Conservation (phyloP, 2,113 vertebrate species). For the Dasyprocta punctata region DNA sequence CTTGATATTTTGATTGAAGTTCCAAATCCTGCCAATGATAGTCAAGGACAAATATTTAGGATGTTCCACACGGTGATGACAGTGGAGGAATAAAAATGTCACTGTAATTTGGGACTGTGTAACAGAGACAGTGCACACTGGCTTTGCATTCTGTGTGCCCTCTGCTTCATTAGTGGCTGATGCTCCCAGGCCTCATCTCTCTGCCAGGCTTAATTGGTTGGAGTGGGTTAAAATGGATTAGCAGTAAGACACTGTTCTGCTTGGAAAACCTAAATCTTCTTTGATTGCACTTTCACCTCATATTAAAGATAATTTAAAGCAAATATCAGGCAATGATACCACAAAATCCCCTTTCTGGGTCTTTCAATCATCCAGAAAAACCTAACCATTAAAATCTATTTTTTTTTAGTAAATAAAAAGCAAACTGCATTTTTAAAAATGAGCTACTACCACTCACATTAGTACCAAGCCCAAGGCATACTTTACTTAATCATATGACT, state of each 20-base stretch:
- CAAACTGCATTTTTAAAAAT: not conserved
- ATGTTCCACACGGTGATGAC: rapidly evolving
- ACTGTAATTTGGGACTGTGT: not conserved
- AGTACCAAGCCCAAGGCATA: too few relatives aligned
- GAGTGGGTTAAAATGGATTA: slow-evolving; percentile 10
- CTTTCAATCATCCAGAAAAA: not conserved
- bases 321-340: not conserved
- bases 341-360: not conserved
- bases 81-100: slow-evolving; percentile 23
- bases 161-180: not conserved
- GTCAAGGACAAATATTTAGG: not conserved
- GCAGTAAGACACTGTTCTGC: not conserved
- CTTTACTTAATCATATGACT: not conserved
- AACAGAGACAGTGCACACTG: not conserved
- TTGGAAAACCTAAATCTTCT: slow-evolving; percentile 24
- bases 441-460: not conserved
- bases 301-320: not conserved
- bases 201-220: not conserved
- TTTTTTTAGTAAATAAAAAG: not conserved
- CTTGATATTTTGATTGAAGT: not conserved
- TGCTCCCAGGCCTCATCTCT: not conserved
- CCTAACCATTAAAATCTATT: not conserved
- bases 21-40: not conserved
- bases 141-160: not conserved
- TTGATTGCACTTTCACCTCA: not conserved